These are phyloP conservation scores for Ferdinandea cuprea DNA, from an alignment of 2,888 invertebrate species.

Conservation along the genomic window DNA sequence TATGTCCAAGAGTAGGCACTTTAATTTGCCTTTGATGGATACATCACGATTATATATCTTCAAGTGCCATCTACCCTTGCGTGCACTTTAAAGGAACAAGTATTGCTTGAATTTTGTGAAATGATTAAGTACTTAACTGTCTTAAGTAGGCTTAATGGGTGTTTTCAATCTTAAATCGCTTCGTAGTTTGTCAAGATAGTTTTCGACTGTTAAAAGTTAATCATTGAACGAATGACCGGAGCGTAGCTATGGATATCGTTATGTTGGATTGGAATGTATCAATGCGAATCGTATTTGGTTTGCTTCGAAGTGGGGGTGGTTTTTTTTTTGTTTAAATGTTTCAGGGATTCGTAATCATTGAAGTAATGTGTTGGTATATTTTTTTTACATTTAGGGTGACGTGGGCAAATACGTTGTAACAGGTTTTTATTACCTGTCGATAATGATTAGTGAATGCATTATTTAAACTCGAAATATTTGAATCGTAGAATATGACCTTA, in stretches of 20 bases:
- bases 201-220: neutral
- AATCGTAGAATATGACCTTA: too few relatives aligned
- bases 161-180: conserved; percentile 52
- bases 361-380: too few relatives aligned
- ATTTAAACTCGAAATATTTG: too few relatives aligned
- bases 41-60: conserved; percentile 66
- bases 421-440: too few relatives aligned
- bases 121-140: conserved; percentile 61
- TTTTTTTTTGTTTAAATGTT: neutral
- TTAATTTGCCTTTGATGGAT: conserved; percentile 46
- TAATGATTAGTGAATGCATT: too few relatives aligned
- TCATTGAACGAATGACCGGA: conserved; percentile 2
- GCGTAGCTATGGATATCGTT: too few relatives aligned
- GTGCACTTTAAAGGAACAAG: conserved; percentile 58
- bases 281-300: neutral
- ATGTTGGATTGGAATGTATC: neutral
- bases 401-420: too few relatives aligned
- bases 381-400: too few relatives aligned
- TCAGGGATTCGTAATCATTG: too few relatives aligned
- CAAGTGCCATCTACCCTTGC: conserved; percentile 64
- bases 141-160: conserved; percentile 58
- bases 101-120: conserved; percentile 46
- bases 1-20: conserved; percentile 1
- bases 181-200: conserved; percentile 34
- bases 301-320: neutral